Base-by-base conservation (phyloP, 2,888 invertebrate species). In the Pycnomerus fuliginosus region DNA sequence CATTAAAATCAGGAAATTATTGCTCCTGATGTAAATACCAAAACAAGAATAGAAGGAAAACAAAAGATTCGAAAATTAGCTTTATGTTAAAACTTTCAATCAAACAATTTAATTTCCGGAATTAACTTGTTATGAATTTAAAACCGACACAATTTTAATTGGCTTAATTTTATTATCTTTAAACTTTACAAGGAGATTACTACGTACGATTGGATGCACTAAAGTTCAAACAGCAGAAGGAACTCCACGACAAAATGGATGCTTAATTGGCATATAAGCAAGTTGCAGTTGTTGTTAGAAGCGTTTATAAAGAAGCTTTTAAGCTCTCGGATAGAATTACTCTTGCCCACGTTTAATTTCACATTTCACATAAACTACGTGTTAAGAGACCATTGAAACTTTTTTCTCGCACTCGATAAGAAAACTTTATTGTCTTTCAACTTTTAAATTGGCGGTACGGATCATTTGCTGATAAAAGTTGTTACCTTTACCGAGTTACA, bases 1-100 rank as follows among this genome's bases (percentile, higher is more conserved):
- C 60, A 57, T 60, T 61, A 61, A 58, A 60, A 60, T 56, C 55
- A 56, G 62, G 61, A 62, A 62, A 61, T 61, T 60, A 61, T 58
- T 51, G 54, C 58, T 48, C 45, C 49, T 37, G 37, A 36, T 38
- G 47, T 42, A 42, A 46, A 46, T 42, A 41, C 43, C 31, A 10
- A n/a, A n/a, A 22, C 25, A 23, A 4, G 27, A 16, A 27, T 15
- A 11, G 14, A 20, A 34, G 20, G 20, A 30, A 23, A 30, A 42
- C 42, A 42, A 35, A 42, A 42, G 36, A 36, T 16, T 24, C 17
- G 17, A 24, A 42, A 30, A 41, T 41, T 33, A 17, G 31, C 30
- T 42, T n/a, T 30, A 32, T 25, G 25, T 11, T 28, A 37, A 38
- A 38, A 38, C 10, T 23, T 38, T 30, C 16, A 23, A 24, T 23